Evolutionary conservation across 2,888 invertebrate species (phyloP).

Genomic region (Tenthredo livida): DNA sequence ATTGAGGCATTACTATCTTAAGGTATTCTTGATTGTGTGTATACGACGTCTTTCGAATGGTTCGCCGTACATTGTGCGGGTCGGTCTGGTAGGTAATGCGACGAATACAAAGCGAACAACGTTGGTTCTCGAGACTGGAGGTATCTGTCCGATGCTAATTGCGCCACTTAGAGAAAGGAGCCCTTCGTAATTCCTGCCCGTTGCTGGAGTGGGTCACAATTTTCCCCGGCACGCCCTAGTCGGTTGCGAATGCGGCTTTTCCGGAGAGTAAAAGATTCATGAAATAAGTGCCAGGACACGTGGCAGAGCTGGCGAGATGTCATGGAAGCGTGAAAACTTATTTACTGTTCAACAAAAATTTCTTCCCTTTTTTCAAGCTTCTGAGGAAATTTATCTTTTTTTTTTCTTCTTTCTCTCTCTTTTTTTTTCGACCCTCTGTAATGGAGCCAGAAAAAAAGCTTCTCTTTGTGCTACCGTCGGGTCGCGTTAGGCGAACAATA

Average conservation of each 20-base stretch:
- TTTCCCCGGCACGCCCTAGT: neutral
- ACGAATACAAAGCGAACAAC: constrained; percentile 17
- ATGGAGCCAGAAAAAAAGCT: constrained; percentile 31
- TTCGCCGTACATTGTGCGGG: neutral
- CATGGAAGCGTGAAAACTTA: constrained; percentile 33
- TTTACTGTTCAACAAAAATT: constrained; percentile 5
- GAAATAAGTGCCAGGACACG: constrained; percentile 44
- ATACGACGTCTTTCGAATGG: neutral
- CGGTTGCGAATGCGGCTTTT: neutral
- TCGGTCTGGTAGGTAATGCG: constrained; percentile 5
- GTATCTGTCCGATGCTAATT: constrained; percentile 41
- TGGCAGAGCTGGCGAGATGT: constrained; percentile 7
- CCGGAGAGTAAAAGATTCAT: constrained; percentile 38
- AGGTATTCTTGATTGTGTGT: constrained; percentile 11
- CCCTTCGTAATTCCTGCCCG: constrained; percentile 42
- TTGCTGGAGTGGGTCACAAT: neutral
- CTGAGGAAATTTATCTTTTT: neutral
- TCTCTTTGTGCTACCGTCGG: neutral
- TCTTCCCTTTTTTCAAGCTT: neutral
- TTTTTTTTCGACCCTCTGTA: constrained; percentile 1
- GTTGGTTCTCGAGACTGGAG: constrained; percentile 7
- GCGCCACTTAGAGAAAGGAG: constrained; percentile 34
- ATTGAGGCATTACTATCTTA: constrained; percentile 8
- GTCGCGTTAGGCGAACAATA: neutral
- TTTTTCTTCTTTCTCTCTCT: neutral